A percentile compares a stretch with the other conserved stretches of the same genome.
These are phyloP conservation scores for Chroicocephalus ridibundus DNA, from an alignment of 2,113 vertebrate species.

Conservation along the genomic window DNA sequence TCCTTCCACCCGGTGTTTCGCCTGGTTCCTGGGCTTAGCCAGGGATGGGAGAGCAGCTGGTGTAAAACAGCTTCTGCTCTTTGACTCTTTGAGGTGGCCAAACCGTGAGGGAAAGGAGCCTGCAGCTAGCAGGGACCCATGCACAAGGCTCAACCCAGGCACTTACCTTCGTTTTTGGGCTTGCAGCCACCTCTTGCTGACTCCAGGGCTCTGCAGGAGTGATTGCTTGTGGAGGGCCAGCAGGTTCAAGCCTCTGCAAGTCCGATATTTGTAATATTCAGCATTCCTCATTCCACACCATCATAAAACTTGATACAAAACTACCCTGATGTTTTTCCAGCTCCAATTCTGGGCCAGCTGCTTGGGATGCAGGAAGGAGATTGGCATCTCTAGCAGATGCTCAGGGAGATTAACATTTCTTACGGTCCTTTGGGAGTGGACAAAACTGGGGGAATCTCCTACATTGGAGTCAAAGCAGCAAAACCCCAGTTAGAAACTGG, in stretches of 20 bases:
- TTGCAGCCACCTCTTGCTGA: neutral
- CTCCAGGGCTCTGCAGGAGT: conserved; percentile 7
- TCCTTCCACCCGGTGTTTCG: neutral
- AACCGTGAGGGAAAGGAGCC: neutral
- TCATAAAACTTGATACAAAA: neutral
- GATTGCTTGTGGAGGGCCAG: neutral
- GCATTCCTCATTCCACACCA: neutral
- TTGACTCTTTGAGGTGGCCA: fast-evolving
- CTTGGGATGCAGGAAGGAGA: neutral
- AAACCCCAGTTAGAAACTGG: neutral
- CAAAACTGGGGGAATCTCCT: neutral
- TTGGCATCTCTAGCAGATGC: neutral
- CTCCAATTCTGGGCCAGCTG: neutral
- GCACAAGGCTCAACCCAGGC: fast-evolving
- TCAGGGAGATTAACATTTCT: neutral
- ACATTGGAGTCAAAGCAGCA: neutral
- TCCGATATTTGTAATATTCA: conserved; percentile 57
- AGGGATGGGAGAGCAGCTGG: neutral
- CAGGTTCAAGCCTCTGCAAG: conserved; percentile 75
- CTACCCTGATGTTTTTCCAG: neutral
- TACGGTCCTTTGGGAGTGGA: neutral
- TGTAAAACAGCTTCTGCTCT: neutral
- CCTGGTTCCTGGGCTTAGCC: neutral
- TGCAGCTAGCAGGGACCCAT: neutral
- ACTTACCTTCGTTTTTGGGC: conserved; percentile 57